Evolutionary conservation across 1,140 invertebrate species (phyloP).

Genomic region (Glossosoma conforme): DNA sequence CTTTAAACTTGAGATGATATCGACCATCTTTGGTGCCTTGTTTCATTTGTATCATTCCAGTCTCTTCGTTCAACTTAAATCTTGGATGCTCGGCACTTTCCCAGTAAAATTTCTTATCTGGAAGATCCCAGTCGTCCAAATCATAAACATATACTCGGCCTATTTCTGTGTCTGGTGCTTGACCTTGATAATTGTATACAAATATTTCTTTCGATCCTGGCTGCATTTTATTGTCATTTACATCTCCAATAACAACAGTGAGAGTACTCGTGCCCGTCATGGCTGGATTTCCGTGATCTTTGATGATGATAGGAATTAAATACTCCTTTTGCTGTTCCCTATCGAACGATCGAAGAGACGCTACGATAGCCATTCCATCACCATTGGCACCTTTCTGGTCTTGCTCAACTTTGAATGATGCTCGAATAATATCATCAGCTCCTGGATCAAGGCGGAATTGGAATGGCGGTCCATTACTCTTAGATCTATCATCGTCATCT

Average conservation of each 20-base stretch:
- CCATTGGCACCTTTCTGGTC: constrained; percentile 93
- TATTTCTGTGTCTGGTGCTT: constrained; percentile 87
- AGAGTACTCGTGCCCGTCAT: constrained; percentile 94
- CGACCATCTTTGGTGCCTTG: constrained; percentile 83
- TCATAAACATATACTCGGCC: constrained; percentile 95
- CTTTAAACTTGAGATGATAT: constrained; percentile 84
- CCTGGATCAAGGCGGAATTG: constrained; percentile 89
- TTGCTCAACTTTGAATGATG: constrained; percentile 91
- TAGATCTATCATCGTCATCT: constrained; percentile 91
- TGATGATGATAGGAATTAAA: constrained; percentile 89
- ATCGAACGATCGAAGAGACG: constrained; percentile 86
- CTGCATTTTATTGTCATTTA: constrained; percentile 97
- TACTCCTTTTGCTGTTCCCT: constrained; percentile 94
- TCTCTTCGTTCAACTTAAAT: constrained; percentile 84
- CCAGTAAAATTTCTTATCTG: constrained; percentile 96
- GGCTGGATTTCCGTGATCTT: constrained; percentile 79
- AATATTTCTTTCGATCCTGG: constrained; percentile 94
- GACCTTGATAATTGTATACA: constrained; percentile 93
- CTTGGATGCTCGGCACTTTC: constrained; percentile 74
- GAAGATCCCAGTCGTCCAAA: constrained; percentile 95
- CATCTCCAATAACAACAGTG: constrained; percentile 92
- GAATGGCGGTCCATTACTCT: constrained; percentile 92
- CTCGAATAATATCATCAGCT: constrained; percentile 85
- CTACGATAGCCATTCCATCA: constrained; percentile 91
- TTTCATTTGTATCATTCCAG: constrained; percentile 93